Evolutionary conservation across 2,113 vertebrate species (phyloP).

Genomic region (Oncorhynchus nerka): DNA sequence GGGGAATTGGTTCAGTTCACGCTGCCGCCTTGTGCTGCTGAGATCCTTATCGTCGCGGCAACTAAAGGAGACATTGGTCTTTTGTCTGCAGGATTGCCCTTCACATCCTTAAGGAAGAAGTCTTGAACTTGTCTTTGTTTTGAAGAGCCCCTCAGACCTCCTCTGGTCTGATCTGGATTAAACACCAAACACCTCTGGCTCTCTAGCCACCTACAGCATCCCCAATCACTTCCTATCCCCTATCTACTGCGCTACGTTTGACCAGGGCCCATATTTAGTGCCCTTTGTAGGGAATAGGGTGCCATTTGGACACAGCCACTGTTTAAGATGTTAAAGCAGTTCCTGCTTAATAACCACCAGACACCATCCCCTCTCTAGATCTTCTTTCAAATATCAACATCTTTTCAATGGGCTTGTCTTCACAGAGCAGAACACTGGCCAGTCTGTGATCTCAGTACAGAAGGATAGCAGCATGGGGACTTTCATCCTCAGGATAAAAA

Average conservation of each 20-base stretch:
- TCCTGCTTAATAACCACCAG: neutral
- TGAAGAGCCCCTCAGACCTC: slow-evolving; percentile 75
- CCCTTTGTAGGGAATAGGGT: no score
- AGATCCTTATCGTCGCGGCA: slow-evolving; percentile 80
- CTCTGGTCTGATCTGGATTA: slow-evolving; percentile 80
- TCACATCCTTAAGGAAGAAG: slow-evolving; percentile 78
- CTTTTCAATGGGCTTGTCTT: slow-evolving; percentile 29
- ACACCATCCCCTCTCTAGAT: neutral
- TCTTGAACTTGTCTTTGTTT: slow-evolving; percentile 82
- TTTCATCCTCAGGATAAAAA: neutral
- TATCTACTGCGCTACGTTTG: neutral
- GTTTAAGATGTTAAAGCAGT: no score
- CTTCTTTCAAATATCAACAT: slow-evolving; percentile 25
- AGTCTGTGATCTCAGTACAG: slow-evolving; percentile 20
- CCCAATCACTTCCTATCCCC: slow-evolving; percentile 11
- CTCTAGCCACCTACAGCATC: slow-evolving; percentile 72
- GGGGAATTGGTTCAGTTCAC: slow-evolving; percentile 59
- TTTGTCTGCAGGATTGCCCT: slow-evolving; percentile 84
- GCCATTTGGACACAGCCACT: no score
- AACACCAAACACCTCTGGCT: slow-evolving; percentile 65
- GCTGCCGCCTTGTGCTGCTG: neutral
- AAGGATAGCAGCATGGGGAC: neutral
- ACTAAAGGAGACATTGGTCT: slow-evolving; percentile 85
- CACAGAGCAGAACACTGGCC: slow-evolving; percentile 17
- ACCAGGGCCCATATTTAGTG: no score